A percentile compares a stretch with the other conserved stretches of the same genome.
Evolutionary conservation across 2,113 vertebrate species (phyloP).

Genomic region (Aphelocoma coerulescens): DNA sequence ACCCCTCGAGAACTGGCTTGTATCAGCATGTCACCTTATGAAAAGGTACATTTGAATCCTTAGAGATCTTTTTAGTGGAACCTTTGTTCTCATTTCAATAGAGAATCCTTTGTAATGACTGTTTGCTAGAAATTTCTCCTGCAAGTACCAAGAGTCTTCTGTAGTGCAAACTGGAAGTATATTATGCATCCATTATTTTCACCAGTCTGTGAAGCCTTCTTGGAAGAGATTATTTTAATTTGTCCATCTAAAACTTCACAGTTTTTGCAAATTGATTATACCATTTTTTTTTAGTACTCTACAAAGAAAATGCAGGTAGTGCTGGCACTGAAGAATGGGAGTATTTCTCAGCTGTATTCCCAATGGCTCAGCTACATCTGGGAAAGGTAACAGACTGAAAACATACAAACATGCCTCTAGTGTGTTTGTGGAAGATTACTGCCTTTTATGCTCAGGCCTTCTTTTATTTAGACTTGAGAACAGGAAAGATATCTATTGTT

Average conservation of each 20-base stretch:
- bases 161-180: not conserved
- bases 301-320: not conserved
- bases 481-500: not conserved
- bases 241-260: not conserved
- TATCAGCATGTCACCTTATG: slow-evolving; percentile 50
- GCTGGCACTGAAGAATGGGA: not conserved
- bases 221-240: not conserved
- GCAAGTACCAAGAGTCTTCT: not conserved
- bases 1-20: slow-evolving; percentile 12
- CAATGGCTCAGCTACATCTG: not conserved
- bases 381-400: not conserved
- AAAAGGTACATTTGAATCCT: slow-evolving; percentile 47
- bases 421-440: not conserved
- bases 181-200: not conserved
- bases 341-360: not conserved
- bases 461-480: not conserved
- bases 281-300: not conserved
- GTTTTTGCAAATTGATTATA: not conserved
- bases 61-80: slow-evolving; percentile 33
- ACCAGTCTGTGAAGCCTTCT: not conserved
- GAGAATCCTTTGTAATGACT: slow-evolving; percentile 26
- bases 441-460: not conserved
- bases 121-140: slow-evolving; percentile 50
- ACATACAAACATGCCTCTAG: not conserved
- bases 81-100: slow-evolving; percentile 20